Base-by-base conservation (phyloP, 2,113 vertebrate species). In the Strix aluco region DNA sequence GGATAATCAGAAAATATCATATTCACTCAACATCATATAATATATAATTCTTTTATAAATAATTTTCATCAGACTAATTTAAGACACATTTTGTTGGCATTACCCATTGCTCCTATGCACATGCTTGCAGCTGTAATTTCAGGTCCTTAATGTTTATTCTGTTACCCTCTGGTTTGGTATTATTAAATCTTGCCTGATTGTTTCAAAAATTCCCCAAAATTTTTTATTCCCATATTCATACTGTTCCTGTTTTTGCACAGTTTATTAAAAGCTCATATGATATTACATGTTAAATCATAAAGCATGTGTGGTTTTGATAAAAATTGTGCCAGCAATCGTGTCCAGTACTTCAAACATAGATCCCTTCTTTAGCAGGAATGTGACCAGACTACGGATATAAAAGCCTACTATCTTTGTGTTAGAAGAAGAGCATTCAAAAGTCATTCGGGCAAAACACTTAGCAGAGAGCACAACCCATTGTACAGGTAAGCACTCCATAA, bases 401-500 rank as follows among this genome's bases (percentile, higher is more conserved):
- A 96, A 94, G 30, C 59, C 44, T 92, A 7, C 69, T 78, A 12
- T 66, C 44, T 83, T 78, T 32, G n/a, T 67, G 57, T 92, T 82
- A 82, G 71, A 70, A 80, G 57, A 65, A 42, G 18, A 94, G 27
- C 49, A 55, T 86, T 92, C 44, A 5, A 32, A 93, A 81, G 63
- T 72, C 72, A 58, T 85, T 88, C 9, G 27, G 67, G 77, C 55
- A 78, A 72, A 88, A 79, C 44, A 73, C 36, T 84, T 79, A 67
- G 44, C 55, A 69, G 88, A 81, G 61, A 96, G 34, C 75, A 81
- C 49, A 93, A 17, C 71, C 89, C 77, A 26, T 38, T 91, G 54
- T 81, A 87, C 74, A 96, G 94, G 96, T 96, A 82, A 93, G 90
- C 40, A 22, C 87, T 94, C 79, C 85, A 65, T 81, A 95, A 95